Conservation (phyloP, 2,797 vertebrate species). For the Hemitrygon akajei region DNA sequence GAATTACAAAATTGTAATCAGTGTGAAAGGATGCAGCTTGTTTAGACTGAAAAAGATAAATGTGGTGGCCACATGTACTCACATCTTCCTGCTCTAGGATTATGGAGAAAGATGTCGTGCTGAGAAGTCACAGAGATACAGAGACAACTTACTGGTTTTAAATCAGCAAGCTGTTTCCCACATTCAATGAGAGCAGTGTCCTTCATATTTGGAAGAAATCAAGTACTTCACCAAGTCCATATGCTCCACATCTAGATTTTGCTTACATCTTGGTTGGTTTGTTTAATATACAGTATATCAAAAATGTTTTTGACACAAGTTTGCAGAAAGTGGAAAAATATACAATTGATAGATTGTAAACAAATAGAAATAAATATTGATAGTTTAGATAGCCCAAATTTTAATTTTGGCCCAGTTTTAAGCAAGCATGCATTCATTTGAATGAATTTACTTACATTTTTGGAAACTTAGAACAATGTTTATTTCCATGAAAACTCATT, state of each 20-base stretch:
- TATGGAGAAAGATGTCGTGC: slow-evolving; percentile 53
- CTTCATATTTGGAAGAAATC: neutral
- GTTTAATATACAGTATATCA: neutral
- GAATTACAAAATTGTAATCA: slow-evolving; percentile 48
- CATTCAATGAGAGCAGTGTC: slow-evolving; percentile 7
- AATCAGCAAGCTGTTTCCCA: slow-evolving; percentile 36
- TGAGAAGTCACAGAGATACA: slow-evolving; percentile 51
- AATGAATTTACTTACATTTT: too few species aligned
- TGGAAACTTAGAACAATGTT: too few species aligned
- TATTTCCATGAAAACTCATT: too few species aligned
- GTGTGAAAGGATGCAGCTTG: slow-evolving; percentile 50
- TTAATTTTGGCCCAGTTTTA: neutral
- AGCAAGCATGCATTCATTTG: too few species aligned
- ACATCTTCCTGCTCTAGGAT: slow-evolving; percentile 50
- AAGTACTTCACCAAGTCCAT: neutral
- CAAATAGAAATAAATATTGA: neutral
- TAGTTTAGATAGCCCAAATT: neutral
- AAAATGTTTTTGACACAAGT: slow-evolving; percentile 1
- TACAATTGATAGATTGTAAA: neutral
- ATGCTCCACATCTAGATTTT: neutral
- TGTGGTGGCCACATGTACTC: slow-evolving; percentile 71
- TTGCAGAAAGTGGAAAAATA: neutral
- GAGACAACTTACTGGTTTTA: slow-evolving; percentile 41
- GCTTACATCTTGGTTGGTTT: neutral
- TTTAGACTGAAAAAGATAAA: slow-evolving; percentile 42